Evolutionary conservation across 2,113 vertebrate genomes (phyloP).

Genomic region (Urocolius indicus): DNA sequence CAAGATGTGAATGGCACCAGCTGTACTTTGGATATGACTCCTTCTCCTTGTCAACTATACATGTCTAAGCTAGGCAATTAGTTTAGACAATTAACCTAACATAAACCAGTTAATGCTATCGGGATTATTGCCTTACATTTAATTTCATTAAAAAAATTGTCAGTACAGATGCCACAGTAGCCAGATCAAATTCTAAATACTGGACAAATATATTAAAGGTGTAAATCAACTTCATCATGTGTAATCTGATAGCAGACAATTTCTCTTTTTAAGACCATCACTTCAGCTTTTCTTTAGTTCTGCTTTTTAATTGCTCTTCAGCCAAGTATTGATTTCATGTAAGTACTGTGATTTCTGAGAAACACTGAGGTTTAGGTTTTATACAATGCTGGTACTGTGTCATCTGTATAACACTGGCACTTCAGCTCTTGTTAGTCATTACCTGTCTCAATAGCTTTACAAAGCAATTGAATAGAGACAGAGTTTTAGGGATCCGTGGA

Average conservation of each 20-base stretch:
- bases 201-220: background rate
- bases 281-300: background rate
- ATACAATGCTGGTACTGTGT: background rate
- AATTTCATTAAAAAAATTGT: background rate
- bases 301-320: background rate
- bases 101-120: background rate
- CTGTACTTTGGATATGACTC: rapidly evolving
- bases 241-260: background rate
- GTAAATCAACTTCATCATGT: background rate
- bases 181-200: background rate
- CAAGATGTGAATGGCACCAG: background rate
- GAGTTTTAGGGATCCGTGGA: background rate
- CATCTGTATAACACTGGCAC: background rate
- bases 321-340: background rate
- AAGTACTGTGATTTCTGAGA: conserved; percentile 15
- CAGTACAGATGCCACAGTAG: background rate
- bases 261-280: background rate
- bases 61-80: background rate
- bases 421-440: background rate
- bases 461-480: background rate
- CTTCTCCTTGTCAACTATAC: background rate
- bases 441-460: background rate
- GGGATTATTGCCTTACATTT: background rate
- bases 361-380: background rate
- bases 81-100: background rate